A percentile compares a stretch with the other conserved stretches of the same genome.
Conservation (phyloP, 2,888 invertebrate species). For the Drosophila ezoana region DNA sequence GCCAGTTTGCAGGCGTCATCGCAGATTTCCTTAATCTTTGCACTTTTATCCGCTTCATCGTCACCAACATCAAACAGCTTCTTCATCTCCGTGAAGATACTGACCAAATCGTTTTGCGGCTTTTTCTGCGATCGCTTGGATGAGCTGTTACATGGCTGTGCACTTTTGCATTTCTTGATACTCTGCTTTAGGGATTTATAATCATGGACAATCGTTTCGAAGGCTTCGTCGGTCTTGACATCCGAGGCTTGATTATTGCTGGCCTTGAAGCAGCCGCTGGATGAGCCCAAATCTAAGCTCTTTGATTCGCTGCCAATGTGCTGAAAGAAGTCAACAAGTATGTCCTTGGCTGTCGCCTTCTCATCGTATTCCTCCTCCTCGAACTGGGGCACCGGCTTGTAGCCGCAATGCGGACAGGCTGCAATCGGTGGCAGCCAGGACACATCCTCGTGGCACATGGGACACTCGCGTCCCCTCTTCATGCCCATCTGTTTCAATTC, state of each 20-base stretch:
- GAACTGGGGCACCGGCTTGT: constrained; percentile 75
- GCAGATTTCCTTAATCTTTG: constrained; percentile 51
- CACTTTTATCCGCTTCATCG: constrained; percentile 1
- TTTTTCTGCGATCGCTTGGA: constrained; percentile 1
- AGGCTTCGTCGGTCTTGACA: constrained; percentile 49
- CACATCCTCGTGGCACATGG: constrained; percentile 80
- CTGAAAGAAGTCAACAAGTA: constrained; percentile 71
- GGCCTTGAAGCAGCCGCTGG: background rate
- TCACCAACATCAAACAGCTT: constrained; percentile 58
- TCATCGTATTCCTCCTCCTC: constrained; percentile 76
- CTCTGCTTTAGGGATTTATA: constrained; percentile 46
- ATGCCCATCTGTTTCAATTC: constrained; percentile 53
- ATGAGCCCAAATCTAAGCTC: background rate
- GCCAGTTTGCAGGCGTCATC: constrained; percentile 56
- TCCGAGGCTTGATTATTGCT: constrained; percentile 38
- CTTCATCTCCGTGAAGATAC: constrained; percentile 78
- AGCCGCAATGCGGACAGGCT: constrained; percentile 82
- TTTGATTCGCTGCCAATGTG: constrained; percentile 24
- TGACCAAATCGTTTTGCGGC: constrained; percentile 64
- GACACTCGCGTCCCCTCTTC: constrained; percentile 54
- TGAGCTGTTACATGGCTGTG: background rate
- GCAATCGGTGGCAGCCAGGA: constrained; percentile 85
- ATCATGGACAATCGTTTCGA: constrained; percentile 51
- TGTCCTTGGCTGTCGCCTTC: constrained; percentile 75
- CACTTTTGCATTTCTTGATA: constrained; percentile 37